These are phyloP conservation scores for Aethes cnicana DNA, from an alignment of 2,888 invertebrate species.

Conservation along the genomic window DNA sequence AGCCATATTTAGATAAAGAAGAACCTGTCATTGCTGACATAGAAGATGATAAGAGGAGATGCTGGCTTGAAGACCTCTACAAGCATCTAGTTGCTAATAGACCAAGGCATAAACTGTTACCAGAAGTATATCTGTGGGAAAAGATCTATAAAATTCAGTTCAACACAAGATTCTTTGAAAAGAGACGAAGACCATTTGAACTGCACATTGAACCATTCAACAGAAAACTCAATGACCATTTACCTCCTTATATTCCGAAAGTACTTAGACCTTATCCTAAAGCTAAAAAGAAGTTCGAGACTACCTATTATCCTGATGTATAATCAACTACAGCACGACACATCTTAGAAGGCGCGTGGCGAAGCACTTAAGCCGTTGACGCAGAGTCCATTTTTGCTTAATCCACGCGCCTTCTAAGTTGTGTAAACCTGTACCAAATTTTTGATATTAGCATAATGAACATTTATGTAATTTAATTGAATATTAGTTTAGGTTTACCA, in stretches of 20 bases:
- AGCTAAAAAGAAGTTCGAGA: conserved; percentile 84
- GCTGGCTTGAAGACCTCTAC: conserved; percentile 86
- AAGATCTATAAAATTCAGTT: conserved; percentile 89
- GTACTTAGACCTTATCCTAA: conserved; percentile 83
- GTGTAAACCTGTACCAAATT: too few species aligned
- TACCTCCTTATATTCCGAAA: conserved; percentile 87
- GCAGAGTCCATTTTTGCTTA: too few species aligned
- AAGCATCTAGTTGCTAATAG: conserved; percentile 87
- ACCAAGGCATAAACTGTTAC: conserved; percentile 81
- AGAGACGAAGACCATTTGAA: conserved; percentile 87
- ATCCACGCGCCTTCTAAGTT: too few species aligned
- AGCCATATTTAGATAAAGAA: conserved; percentile 86
- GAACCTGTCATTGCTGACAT: conserved; percentile 85
- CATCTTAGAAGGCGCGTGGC: too few species aligned
- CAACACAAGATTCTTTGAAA: conserved; percentile 86
- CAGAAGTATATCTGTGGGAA: conserved; percentile 92
- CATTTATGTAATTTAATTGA: background rate
- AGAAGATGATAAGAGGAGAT: conserved; percentile 85
- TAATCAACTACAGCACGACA: too few species aligned
- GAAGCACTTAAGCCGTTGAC: too few species aligned
- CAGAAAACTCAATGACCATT: conserved; percentile 86
- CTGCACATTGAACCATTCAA: conserved; percentile 81
- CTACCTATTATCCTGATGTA: conserved; percentile 86
- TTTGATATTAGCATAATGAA: too few species aligned
- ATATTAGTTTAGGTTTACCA: conserved; percentile 12